Base-by-base conservation (phyloP, 2,888 invertebrate genomes). In the Julus scandinavius region DNA sequence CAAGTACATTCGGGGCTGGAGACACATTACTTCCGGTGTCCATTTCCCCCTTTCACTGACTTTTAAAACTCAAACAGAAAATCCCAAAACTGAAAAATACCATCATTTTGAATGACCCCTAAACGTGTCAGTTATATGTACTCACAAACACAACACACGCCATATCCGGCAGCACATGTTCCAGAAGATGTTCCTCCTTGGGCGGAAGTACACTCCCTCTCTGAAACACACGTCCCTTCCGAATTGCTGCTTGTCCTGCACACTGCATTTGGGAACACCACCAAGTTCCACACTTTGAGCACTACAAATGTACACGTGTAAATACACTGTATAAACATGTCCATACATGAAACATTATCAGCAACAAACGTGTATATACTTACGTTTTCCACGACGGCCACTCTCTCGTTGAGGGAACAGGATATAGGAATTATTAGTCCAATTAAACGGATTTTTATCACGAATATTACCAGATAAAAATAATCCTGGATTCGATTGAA, bases 91-190 rank as follows among this genome's bases (percentile, higher is more conserved):
- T 29, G 29, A 29, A 29, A 29, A 29, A 29, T 29, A 1, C 29
- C n/a, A n/a, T n/a, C n/a, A n/a, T n/a, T 29, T 29, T 29, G 29
- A 29, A 29, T 29, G 29, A 29, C 29, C 29, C 29, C 0, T 29
- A 29, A 29, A 29, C 29, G 1, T 29, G 29, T 29, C 0, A 29
- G n/a, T n/a, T n/a, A n/a, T n/a, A n/a, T 40, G 83, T 40, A 83
- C 95, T 94, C 92, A 97, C 97, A 95, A 54, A 95, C 93, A 91
- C 97, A 97, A 91, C 97, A 97, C 89, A 96, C 94, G 2, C 97
- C 96, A 90, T 94, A 94, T 15, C 94, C 95, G 89, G 94, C 95
- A 0, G 97, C 97, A 91, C 97, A 97, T 88, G 95, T 94, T 1
- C 96, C 97, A 89, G 95, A 95, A 2, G 95, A 94, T 0, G 95